Conservation (phyloP, 2,113 vertebrate genomes). For the Paramisgurnus dabryanus region DNA sequence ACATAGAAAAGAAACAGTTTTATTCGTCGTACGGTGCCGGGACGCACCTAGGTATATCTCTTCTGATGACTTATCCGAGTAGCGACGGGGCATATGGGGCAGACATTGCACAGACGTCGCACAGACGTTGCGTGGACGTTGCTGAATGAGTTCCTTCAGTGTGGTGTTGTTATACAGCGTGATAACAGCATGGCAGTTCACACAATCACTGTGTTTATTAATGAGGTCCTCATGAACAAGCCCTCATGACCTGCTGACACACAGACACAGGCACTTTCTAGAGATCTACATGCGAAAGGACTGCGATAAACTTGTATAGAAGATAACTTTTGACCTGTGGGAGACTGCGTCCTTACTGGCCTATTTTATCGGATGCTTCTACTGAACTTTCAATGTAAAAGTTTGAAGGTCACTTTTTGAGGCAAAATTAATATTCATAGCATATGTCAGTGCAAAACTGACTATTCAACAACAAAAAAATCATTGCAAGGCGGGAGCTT, state of each 20-base stretch:
- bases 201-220: slow-evolving; percentile 57
- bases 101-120: slow-evolving; percentile 51
- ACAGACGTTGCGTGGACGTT: slow-evolving; percentile 61
- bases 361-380: neutral
- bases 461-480: too few relatives aligned
- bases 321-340: slow-evolving; percentile 16
- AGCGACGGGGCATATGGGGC: slow-evolving; percentile 51
- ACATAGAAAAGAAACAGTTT: neutral
- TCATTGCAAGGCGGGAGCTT: too few relatives aligned
- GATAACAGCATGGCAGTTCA: slow-evolving; percentile 56
- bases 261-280: slow-evolving; percentile 25
- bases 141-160: slow-evolving; percentile 51
- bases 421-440: neutral
- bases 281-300: slow-evolving; percentile 13
- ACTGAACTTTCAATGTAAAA: neutral
- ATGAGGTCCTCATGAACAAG: slow-evolving; percentile 52
- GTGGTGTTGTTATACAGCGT: slow-evolving; percentile 56
- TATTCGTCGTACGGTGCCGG: neutral
- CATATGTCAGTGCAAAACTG: too few relatives aligned
- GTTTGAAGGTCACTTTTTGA: neutral
- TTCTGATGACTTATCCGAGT: neutral
- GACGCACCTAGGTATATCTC: neutral
- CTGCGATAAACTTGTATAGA: neutral
- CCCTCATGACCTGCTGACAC: slow-evolving; percentile 58
- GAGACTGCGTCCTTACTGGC: neutral